These are phyloP conservation scores for Semotilus atromaculatus DNA, from an alignment of 2,797 vertebrate species.

Conservation along the genomic window DNA sequence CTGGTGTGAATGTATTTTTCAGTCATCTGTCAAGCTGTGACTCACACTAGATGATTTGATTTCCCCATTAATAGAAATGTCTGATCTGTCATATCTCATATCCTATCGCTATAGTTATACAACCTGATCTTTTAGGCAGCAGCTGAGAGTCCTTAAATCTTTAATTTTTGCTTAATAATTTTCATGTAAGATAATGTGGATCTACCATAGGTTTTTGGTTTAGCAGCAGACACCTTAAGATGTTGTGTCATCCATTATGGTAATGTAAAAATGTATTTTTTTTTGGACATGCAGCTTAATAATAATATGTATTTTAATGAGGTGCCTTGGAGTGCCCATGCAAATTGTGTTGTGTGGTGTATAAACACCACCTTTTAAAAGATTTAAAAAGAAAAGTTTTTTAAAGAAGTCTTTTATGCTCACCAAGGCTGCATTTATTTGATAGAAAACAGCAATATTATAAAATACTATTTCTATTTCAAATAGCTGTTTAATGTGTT, in stretches of 20 bases:
- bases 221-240: too few relatives aligned
- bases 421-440: neutral
- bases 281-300: too few relatives aligned
- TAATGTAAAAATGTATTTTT: neutral
- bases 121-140: neutral
- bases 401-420: neutral
- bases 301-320: neutral
- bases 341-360: too few relatives aligned
- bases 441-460: neutral
- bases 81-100: neutral
- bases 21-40: neutral
- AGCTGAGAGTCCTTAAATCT: neutral
- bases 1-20: neutral
- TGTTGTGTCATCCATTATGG: neutral
- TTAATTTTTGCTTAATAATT: neutral
- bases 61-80: neutral
- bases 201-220: neutral
- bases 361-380: too few relatives aligned
- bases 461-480: neutral
- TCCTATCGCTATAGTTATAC: neutral
- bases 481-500: neutral
- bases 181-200: neutral
- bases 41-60: neutral
- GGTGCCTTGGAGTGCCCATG: too few relatives aligned
- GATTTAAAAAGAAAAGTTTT: neutral